Conservation (phyloP, 2,888 invertebrate genomes). For the Drosophila mulleri region DNA sequence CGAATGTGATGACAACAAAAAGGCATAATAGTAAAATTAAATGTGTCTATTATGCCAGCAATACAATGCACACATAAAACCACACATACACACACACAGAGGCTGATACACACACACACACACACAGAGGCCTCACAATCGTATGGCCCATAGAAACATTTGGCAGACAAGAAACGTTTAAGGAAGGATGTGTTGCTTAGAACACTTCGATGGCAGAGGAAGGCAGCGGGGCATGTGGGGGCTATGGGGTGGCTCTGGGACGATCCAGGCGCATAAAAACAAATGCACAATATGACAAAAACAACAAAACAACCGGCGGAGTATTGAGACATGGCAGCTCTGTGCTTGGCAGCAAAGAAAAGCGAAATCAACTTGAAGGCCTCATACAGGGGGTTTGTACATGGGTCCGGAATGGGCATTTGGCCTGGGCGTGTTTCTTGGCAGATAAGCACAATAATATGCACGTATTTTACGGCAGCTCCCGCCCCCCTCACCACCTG, state of each 20-base stretch:
- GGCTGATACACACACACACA: constrained; percentile 1
- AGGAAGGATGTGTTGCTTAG: constrained; percentile 80
- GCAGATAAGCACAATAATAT: constrained; percentile 80
- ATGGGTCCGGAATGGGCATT: constrained; percentile 43
- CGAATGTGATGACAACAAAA: constrained; percentile 81
- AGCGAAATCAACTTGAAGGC: constrained; percentile 67
- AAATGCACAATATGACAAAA: constrained; percentile 66
- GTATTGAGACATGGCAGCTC: constrained; percentile 49
- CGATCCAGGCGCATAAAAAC: constrained; percentile 71
- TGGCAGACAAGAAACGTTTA: constrained; percentile 77
- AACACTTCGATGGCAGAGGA: constrained; percentile 24
- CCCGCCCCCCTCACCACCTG: constrained; percentile 19
- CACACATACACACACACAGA: constrained; percentile 49
- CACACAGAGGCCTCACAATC: constrained; percentile 42
- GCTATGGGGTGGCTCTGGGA: constrained; percentile 27
- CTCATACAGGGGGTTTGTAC: constrained; percentile 23
- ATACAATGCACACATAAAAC: constrained; percentile 81
- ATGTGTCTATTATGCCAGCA: constrained; percentile 81
- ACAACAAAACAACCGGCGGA: constrained; percentile 37
- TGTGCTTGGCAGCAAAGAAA: constrained; percentile 28
- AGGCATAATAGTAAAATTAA: constrained; percentile 83
- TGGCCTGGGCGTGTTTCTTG: constrained; percentile 80
- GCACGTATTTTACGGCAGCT: constrained; percentile 74
- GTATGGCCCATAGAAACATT: constrained; percentile 64
- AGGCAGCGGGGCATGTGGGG: constrained; percentile 16